phyloP scores from a whole-genome alignment of 2,888 invertebrate species.

The Autographa pulchrina region DNA sequence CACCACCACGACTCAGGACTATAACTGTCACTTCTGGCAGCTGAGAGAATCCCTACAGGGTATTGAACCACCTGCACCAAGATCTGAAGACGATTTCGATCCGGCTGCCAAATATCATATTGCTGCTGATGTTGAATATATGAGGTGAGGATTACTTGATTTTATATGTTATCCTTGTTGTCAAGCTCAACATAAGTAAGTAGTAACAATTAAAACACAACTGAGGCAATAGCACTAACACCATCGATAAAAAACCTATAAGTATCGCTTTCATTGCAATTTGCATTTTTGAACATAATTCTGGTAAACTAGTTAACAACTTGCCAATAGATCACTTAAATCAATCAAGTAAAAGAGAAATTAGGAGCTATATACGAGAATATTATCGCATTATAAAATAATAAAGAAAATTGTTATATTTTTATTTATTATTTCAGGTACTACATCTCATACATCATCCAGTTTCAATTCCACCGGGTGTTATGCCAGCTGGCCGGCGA shows the following conservation, averaged over 20 bases:
- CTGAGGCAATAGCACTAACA: no score
- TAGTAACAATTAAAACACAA: no score
- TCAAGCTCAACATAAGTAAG: no score
- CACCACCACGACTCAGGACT: conserved; percentile 88
- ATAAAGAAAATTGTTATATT: no score
- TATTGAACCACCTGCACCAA: conserved; percentile 90
- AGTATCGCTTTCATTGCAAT: no score
- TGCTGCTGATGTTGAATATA: conserved; percentile 91
- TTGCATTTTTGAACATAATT: no score
- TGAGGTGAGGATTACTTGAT: conserved; percentile 84
- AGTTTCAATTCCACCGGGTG: conserved; percentile 95
- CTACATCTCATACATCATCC: conserved; percentile 94
- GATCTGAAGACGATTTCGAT: conserved; percentile 91
- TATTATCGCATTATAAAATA: no score
- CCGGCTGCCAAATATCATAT: conserved; percentile 92
- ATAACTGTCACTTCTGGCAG: conserved; percentile 92
- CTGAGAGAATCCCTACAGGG: conserved; percentile 90
- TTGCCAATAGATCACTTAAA: no score
- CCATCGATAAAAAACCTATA: no score
- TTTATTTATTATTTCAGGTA: conserved; percentile 82
- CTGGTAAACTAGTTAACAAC: no score
- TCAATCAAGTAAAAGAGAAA: no score
- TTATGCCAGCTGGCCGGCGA: conserved; percentile 93
- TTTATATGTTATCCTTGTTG: neutral
- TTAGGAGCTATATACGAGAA: no score